phyloP scores from a whole-genome alignment of 2,888 invertebrate genomes.

The Synergus itoensis region DNA sequence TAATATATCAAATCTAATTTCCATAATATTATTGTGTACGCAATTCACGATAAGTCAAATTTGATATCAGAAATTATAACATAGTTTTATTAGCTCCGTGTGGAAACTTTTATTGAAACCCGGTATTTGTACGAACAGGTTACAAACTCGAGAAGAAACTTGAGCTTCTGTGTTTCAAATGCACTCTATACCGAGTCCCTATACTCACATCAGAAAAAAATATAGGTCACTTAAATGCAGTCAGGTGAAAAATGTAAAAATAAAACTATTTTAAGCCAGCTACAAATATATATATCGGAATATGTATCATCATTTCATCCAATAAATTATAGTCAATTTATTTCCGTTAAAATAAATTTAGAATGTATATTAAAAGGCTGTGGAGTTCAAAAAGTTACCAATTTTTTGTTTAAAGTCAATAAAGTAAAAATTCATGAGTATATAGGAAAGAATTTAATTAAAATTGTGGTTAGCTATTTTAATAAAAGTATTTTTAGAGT shows the following conservation, averaged over 20 bases:
- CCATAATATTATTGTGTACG: constrained; percentile 11
- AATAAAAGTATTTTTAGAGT: too few relatives aligned
- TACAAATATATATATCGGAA: constrained; percentile 1
- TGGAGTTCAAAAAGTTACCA: too few relatives aligned
- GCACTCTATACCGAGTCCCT: constrained; percentile 18
- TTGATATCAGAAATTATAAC: constrained; percentile 29
- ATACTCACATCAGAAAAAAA: neutral
- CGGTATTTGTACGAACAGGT: neutral
- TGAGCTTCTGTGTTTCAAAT: constrained; percentile 27
- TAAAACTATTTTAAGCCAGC: constrained; percentile 26
- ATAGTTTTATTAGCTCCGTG: constrained; percentile 7
- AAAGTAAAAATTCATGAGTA: too few relatives aligned
- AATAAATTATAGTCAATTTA: neutral
- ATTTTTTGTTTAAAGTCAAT: neutral
- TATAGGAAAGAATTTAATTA: too few relatives aligned
- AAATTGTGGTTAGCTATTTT: too few relatives aligned
- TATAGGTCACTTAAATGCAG: constrained; percentile 34
- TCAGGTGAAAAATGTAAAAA: constrained; percentile 32
- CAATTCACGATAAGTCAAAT: constrained; percentile 23
- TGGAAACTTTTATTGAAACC: constrained; percentile 31
- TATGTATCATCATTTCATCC: neutral
- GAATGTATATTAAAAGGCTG: neutral
- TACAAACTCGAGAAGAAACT: constrained; percentile 35
- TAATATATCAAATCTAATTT: constrained; percentile 14
- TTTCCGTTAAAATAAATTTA: neutral